These are phyloP conservation scores for Caenorhabditis sulstoni DNA, from an alignment of 2,888 invertebrate species.

Conservation along the genomic window DNA sequence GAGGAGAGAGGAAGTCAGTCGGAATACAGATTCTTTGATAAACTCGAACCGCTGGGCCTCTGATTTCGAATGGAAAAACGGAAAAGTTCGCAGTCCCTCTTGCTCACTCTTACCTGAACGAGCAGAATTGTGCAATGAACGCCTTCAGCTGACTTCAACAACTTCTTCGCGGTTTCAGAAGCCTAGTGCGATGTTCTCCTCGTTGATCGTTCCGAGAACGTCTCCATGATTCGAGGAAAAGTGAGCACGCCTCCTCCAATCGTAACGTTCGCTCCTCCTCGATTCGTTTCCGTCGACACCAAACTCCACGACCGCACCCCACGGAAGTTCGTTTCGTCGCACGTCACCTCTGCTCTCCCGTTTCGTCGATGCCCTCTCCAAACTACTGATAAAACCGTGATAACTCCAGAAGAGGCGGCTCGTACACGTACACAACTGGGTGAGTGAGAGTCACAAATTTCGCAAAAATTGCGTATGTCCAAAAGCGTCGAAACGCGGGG, in stretches of 20 bases:
- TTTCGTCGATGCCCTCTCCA: not conserved
- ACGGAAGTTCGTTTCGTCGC: conserved; percentile 22
- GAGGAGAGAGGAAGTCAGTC: too few species aligned
- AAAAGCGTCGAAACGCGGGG: conserved; percentile 43
- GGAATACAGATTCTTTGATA: too few species aligned
- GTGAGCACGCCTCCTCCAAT: too few species aligned
- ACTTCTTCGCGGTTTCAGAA: not conserved
- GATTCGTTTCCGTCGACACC: too few species aligned
- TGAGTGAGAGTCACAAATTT: conserved; percentile 39
- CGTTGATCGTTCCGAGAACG: too few species aligned
- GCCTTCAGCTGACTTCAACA: not conserved
- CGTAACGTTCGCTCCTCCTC: too few species aligned
- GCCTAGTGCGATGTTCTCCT: too few species aligned
- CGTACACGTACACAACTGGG: conserved; percentile 20
- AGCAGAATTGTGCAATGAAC: not conserved
- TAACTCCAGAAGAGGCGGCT: not conserved
- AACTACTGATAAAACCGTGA: conserved; percentile 3
- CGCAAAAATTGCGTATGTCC: conserved; percentile 17
- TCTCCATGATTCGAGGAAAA: too few species aligned
- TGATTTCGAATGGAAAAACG: not conserved
- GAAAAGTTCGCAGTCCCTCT: not conserved
- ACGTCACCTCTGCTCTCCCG: conserved; percentile 14
- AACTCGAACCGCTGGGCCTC: too few species aligned
- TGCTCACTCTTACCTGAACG: not conserved
- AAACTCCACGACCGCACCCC: conserved; percentile 47